Conservation (phyloP, 2,113 vertebrate species). For the Crotalus tigris region DNA sequence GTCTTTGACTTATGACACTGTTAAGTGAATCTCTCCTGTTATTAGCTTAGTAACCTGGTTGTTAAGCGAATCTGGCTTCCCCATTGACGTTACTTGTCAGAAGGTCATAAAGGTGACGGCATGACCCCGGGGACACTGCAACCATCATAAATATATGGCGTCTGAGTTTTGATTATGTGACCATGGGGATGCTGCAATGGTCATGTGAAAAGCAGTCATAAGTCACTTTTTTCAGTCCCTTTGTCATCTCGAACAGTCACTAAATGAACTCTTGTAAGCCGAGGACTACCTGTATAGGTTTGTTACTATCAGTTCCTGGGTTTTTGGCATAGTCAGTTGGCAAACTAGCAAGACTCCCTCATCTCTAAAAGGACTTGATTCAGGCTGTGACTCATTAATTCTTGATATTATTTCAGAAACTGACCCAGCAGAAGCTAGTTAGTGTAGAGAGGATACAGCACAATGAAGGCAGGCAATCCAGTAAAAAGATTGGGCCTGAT, state of each 20-base stretch:
- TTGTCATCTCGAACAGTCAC: neutral
- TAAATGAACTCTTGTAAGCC: neutral
- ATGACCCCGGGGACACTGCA: neutral
- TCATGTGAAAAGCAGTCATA: neutral
- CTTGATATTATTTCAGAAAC: neutral
- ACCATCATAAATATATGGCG: neutral
- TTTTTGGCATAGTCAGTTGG: neutral
- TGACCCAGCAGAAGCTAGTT: neutral
- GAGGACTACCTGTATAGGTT: neutral
- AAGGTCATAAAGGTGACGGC: neutral
- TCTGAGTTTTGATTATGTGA: neutral
- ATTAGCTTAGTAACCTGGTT: neutral
- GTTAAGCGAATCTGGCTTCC: neutral
- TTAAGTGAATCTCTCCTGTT: neutral
- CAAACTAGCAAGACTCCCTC: neutral
- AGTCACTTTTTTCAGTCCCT: neutral
- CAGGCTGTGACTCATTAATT: neutral
- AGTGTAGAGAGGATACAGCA: neutral
- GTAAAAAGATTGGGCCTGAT: neutral
- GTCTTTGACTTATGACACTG: neutral
- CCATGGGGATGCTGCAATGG: neutral
- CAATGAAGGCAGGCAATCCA: neutral
- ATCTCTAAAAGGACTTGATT: neutral
- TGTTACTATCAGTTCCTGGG: neutral
- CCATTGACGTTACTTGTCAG: neutral